Base-by-base conservation (phyloP, 2,797 vertebrate species). In the Jordanella pulchra region DNA sequence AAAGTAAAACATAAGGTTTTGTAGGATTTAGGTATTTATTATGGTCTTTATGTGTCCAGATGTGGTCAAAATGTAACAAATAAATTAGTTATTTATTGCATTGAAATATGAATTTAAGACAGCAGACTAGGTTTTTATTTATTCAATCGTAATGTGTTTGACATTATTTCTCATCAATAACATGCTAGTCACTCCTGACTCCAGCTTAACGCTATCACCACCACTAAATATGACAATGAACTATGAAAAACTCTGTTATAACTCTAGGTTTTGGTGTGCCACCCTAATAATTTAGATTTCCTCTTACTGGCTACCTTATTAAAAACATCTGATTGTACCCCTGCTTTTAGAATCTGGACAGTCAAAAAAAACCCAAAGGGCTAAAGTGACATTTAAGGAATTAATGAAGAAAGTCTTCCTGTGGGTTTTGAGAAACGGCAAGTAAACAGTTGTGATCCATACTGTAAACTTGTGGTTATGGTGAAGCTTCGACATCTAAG, bases 381-480 rank as follows among this genome's bases (percentile, higher is more conserved):
- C 21, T 44, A 64, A 64, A 44, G 35, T 17, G 14, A 14, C 60
- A 42, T 44, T 14, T 42, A 79, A 25, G 42, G 44, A 55, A 25
- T 53, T 25, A 35, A 56, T 76, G 9, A 63, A 65, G 39, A 54
- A 47, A 74, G 71, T 23, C 23, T 64, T 25, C 71, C 14, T 53
- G 0, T 47, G 21, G 47, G 27, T 54, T 50, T 73, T 73, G 67
- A 48, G 27, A 30, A 14, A 53, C 56, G 73, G 12, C 39, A 4
- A 42, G 60, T 64, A 64, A 64, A 25, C 60, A 44, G 42, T 69
- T 28, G 71, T 75, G 73, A 75, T 73, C 63, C 1, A 10, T 80
- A 86, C 79, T 84, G 84, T 86, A 88, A 82, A 84, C 69, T 66
- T 61, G 58, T 79, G 87, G 89, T 89, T 83, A 87, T 25, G 47